Base-by-base conservation (phyloP, 2,888 invertebrate genomes). In the Epicampocera succincta region DNA sequence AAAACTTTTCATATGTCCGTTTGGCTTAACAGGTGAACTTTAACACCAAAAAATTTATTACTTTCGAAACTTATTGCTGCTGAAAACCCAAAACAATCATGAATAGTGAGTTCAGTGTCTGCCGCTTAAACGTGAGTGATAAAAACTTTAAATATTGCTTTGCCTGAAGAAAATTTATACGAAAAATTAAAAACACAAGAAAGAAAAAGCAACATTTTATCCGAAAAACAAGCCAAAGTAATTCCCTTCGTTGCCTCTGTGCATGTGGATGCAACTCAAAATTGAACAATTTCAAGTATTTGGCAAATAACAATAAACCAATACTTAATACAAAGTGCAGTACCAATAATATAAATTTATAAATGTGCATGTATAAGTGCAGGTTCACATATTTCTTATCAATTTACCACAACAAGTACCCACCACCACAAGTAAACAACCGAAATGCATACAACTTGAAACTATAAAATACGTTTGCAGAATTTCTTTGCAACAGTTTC, bases 291-390 rank as follows among this genome's bases (percentile, higher is more conserved):
- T 52, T 56, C 60, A 61, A 78, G 74, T 74, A 74, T 78, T 78
- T 82, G 82, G 78, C 65, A 82, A 78, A 82, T 54, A 82, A 65
- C 78, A 78, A 82, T 78, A 78, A 71, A 71, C 46, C 60, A 71
- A 52, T 68, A 50, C 48, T 63, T 60, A 68, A 63, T 50, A 65
- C 74, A 69, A 82, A 82, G 46, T 48, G 74, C 60, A 82, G 69
- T 66, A 46, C 33, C 52, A 75, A 77, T 54, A 71, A 44, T 74
- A 60, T 61, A 61, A 50, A 25, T 73, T 19, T 33, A 11, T 25
- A 13, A 1, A 63, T 12, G 15, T 48, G 0, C 54, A 58, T 48
- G 48, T 25, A 25, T 42, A 21, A 42, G 15, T 29, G 58, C 42
- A 50, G 52, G 60, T 54, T 54, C 69, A 69, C 61, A 66, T 58